Conservation (phyloP, 2,888 invertebrate genomes). For the Cephus pygmeus region DNA sequence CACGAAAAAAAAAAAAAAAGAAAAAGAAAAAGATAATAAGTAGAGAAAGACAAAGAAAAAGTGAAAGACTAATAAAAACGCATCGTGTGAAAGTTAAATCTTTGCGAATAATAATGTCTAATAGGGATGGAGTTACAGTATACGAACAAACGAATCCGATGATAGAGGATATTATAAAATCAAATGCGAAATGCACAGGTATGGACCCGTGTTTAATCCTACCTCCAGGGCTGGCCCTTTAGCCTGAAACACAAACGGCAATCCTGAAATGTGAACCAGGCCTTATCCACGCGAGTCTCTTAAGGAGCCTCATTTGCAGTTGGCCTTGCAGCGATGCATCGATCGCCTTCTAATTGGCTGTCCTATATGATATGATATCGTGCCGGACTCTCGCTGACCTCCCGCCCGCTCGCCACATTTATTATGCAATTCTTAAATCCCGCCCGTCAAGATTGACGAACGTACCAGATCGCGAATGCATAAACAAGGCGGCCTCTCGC, state of each 20-base stretch:
- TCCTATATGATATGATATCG: too few relatives aligned
- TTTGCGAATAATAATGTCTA: too few relatives aligned
- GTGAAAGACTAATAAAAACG: constrained; percentile 10
- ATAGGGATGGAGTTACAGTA: not conserved
- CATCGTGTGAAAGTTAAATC: too few relatives aligned
- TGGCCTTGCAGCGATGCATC: too few relatives aligned
- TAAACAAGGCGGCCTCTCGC: too few relatives aligned
- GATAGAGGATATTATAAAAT: constrained; percentile 1
- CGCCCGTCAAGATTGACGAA: too few relatives aligned
- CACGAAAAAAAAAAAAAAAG: not conserved
- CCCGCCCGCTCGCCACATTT: too few relatives aligned
- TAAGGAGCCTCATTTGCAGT: too few relatives aligned
- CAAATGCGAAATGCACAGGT: not conserved
- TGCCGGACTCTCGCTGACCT: too few relatives aligned
- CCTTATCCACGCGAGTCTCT: not conserved
- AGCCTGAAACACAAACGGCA: constrained; percentile 65
- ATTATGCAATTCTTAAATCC: too few relatives aligned
- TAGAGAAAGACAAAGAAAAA: constrained; percentile 19
- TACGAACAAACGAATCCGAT: constrained; percentile 1
- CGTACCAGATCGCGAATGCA: too few relatives aligned
- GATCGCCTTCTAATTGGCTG: too few relatives aligned
- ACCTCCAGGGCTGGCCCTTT: constrained; percentile 63
- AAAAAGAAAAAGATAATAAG: constrained; percentile 1
- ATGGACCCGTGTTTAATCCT: constrained; percentile 48
- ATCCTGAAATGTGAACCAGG: constrained; percentile 48